Percentiles rank a stretch among this genome's conserved stretches.
Conservation (phyloP, 1,140 invertebrate species). For the Macrostomum lignano region DNA sequence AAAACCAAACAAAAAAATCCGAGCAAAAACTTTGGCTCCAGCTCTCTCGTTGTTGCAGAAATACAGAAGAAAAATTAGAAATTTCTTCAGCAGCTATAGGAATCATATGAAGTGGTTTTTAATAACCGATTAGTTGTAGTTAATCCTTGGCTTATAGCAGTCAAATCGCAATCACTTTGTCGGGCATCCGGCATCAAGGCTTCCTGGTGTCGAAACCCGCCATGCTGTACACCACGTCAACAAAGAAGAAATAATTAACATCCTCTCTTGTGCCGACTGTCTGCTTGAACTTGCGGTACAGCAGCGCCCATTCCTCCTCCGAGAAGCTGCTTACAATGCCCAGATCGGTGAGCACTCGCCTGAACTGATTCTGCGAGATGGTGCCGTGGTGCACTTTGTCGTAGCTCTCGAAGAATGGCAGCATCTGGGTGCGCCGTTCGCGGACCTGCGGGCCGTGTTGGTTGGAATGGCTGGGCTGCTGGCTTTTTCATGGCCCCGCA, state of each 20-base stretch:
- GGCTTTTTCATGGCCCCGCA: neutral
- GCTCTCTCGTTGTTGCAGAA: no score
- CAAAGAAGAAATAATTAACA: conserved; percentile 23
- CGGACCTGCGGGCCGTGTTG: conserved; percentile 6
- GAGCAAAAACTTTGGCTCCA: no score
- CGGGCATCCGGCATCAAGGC: conserved; percentile 5
- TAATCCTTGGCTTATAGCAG: no score
- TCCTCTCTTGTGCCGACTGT: conserved; percentile 19
- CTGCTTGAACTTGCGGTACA: conserved; percentile 19
- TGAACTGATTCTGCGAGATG: conserved; percentile 22
- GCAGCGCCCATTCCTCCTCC: conserved; percentile 14
- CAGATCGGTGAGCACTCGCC: conserved; percentile 20
- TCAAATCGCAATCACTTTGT: no score
- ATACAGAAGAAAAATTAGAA: no score
- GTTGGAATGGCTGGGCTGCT: neutral
- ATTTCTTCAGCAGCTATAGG: no score
- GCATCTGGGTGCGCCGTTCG: conserved; percentile 21
- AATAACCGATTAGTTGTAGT: no score
- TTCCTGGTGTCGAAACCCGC: conserved; percentile 16
- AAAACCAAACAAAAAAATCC: no score
- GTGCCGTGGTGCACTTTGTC: conserved; percentile 22
- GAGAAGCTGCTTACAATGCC: conserved; percentile 15
- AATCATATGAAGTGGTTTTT: no score
- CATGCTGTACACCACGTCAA: conserved; percentile 20
- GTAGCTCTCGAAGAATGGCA: conserved; percentile 27